Base-by-base conservation (phyloP, 1,140 invertebrate species). In the Brachionus asplanchnoidis region DNA sequence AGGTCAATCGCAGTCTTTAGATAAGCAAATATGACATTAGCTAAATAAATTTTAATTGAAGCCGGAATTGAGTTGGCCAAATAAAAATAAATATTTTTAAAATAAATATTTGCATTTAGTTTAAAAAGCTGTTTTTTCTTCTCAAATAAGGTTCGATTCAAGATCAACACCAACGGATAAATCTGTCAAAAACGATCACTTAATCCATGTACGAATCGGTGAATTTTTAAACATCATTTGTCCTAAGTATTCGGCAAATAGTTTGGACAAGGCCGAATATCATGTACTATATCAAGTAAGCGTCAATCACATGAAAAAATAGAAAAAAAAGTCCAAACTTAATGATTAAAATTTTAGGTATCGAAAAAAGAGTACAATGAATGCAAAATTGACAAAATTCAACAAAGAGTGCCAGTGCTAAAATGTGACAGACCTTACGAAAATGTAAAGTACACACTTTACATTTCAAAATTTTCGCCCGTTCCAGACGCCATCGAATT, bases 171-270 rank as follows among this genome's bases (percentile, higher is more conserved):
- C 36, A 50, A 77, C 40, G 42, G 73, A 77, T 28, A 46, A 77
- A 77, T 50, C 73, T 50, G 44, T 50, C 44, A 46, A 77, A 75
- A 75, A 17, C 20, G 46, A 80, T 82, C 79, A 82, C 65, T 60
- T 82, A 65, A 68, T 82, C n/a, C 23, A 82, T 26, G 79, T 82
- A 23, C 12, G 79, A 82, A 82, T 82, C 36, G 79, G 79, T 65
- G 79, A 82, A 65, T 82, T 82, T 82, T 68, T 82, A 40, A 82
- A 82, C 44, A 82, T 82, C 14, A 65, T 65, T 46, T 82, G 79
- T 5, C 79, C 79, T 17, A 82, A 82, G 23, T 77, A 77, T 77
- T 46, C 44, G 44, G 23, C 46, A 23, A 46, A 46, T 50, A 77
- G 12, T 28, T 23, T 20, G n/a, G 5, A 46, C 11, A 70, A 77